Conservation (phyloP, 2,888 invertebrate genomes). For the Acanthococcus lagerstroemiae region DNA sequence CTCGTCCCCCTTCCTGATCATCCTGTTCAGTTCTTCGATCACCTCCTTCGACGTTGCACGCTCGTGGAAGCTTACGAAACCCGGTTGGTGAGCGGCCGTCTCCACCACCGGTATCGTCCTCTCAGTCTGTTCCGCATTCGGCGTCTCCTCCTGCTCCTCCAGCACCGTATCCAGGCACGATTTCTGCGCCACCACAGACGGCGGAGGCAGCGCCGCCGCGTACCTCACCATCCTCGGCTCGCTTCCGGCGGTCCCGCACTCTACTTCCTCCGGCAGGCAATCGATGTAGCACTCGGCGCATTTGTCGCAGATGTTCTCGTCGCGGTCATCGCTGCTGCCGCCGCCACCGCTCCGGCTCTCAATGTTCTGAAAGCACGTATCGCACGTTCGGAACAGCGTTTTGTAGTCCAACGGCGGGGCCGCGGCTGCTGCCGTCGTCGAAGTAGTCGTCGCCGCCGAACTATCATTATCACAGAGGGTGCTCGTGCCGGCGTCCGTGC, state of each 20-base stretch:
- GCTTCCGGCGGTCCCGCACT: constrained; percentile 38
- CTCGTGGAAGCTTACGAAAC: constrained; percentile 14
- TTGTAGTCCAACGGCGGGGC: constrained; percentile 2
- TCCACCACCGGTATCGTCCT: background rate
- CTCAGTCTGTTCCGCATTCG: constrained; percentile 5
- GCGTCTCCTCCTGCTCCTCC: constrained; percentile 51
- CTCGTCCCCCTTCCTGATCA: constrained; percentile 49
- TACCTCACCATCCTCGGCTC: constrained; percentile 1
- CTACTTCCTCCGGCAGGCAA: constrained; percentile 36
- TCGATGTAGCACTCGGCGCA: constrained; percentile 35
- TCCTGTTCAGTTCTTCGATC: constrained; percentile 61
- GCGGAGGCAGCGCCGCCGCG: constrained; percentile 44
- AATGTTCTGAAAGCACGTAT: constrained; percentile 31
- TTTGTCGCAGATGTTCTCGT: constrained; percentile 36
- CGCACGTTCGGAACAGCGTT: constrained; percentile 26
- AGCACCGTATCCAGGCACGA: constrained; percentile 50
- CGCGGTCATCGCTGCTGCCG: constrained; percentile 34
- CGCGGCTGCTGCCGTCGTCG: constrained; percentile 16
- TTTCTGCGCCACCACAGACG: constrained; percentile 39
- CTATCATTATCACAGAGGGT: constrained; percentile 12
- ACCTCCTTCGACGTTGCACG: constrained; percentile 59
- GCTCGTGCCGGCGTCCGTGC: background rate
- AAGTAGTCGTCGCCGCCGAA: constrained; percentile 37
- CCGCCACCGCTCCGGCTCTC: constrained; percentile 37
- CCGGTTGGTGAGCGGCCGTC: background rate